phyloP scores from a whole-genome alignment of 2,888 invertebrate genomes.

The Drosophila koepferae region DNA sequence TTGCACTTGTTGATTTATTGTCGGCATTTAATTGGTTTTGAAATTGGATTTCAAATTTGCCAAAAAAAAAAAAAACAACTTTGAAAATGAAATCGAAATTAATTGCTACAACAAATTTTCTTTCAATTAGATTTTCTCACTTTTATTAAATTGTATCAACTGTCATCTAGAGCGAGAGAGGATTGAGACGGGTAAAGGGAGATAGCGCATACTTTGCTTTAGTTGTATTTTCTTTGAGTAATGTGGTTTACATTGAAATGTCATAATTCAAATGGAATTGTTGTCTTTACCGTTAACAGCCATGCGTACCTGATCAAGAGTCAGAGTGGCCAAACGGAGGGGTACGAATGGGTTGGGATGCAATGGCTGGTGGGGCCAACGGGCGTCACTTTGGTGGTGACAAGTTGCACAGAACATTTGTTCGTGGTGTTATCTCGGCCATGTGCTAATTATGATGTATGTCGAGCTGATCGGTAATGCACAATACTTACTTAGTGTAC shows the following conservation, averaged over 20 bases:
- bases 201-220: background rate
- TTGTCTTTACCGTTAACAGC: slow-evolving; percentile 68
- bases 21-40: slow-evolving; percentile 79
- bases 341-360: background rate
- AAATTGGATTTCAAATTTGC: slow-evolving; percentile 71
- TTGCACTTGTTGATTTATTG: slow-evolving; percentile 81
- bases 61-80: background rate
- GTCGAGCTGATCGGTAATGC: slow-evolving; percentile 31
- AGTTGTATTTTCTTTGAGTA: slow-evolving; percentile 23
- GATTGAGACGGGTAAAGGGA: background rate
- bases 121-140: slow-evolving; percentile 75
- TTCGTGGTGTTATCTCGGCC: slow-evolving; percentile 58
- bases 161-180: background rate
- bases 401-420: slow-evolving; percentile 54
- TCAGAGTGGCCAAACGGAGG: slow-evolving; percentile 1
- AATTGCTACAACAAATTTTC: slow-evolving; percentile 74
- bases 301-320: slow-evolving; percentile 29
- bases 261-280: slow-evolving; percentile 80
- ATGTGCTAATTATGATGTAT: slow-evolving; percentile 72
- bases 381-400: slow-evolving; percentile 31
- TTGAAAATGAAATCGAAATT: slow-evolving; percentile 40
- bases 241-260: slow-evolving; percentile 79
- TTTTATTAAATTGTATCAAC: slow-evolving; percentile 25
- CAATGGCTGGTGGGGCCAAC: background rate
- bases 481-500: slow-evolving; percentile 17